These are phyloP conservation scores for Lithobius niger DNA, from an alignment of 1,140 invertebrate species.

Conservation along the genomic window DNA sequence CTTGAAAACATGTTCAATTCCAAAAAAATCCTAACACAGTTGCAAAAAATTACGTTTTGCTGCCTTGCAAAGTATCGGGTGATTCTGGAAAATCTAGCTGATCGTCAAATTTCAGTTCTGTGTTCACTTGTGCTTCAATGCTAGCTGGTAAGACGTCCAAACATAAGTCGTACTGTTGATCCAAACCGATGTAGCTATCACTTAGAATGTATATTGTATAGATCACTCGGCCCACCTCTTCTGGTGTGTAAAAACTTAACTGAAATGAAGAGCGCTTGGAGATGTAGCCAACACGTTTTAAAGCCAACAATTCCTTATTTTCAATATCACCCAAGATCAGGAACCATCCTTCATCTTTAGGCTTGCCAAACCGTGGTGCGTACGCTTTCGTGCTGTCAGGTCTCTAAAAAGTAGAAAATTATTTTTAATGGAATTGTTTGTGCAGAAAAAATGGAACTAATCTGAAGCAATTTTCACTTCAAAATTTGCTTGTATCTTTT, in stretches of 20 bases:
- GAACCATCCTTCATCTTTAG: conserved; percentile 94
- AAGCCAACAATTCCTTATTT: conserved; percentile 60
- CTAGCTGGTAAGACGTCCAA: conserved; percentile 19
- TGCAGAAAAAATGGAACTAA: too few relatives aligned
- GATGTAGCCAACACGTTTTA: conserved; percentile 45
- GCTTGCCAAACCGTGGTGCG: conserved; percentile 73
- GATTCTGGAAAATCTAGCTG: too few relatives aligned
- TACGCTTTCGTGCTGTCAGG: too few relatives aligned
- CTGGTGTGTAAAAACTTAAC: conserved; percentile 50
- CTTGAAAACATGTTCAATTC: too few relatives aligned
- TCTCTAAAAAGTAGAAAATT: too few relatives aligned
- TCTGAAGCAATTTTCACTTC: too few relatives aligned
- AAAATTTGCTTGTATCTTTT: too few relatives aligned
- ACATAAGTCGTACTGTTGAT: conserved; percentile 70
- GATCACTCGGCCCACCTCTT: conserved; percentile 45
- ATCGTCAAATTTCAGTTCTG: background rate
- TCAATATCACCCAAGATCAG: conserved; percentile 62
- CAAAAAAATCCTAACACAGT: too few relatives aligned
- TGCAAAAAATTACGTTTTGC: too few relatives aligned
- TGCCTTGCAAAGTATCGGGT: too few relatives aligned
- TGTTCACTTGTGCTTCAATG: conserved; percentile 8
- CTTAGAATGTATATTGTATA: conserved; percentile 80
- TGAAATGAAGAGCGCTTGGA: conserved; percentile 32
- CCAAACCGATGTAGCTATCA: conserved; percentile 85
- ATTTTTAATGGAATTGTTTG: too few relatives aligned